A percentile compares a stretch with the other conserved stretches of the same genome.
Evolutionary conservation across 2,113 vertebrate species (phyloP).

Genomic region (Rhinoptilus africanus): DNA sequence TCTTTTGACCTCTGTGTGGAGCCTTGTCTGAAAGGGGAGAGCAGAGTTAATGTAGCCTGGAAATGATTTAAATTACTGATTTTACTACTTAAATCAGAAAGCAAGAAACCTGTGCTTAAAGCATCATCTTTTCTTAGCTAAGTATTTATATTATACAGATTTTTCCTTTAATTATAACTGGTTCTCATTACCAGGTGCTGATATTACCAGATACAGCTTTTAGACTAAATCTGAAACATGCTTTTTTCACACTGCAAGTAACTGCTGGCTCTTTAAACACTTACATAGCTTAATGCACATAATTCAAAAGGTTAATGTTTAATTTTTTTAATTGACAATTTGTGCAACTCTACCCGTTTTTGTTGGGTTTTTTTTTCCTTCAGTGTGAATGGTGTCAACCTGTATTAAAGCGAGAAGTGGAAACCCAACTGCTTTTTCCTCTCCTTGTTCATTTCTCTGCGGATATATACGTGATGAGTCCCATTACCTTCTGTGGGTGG

Average conservation of each 20-base stretch:
- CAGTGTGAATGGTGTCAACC: rapidly evolving
- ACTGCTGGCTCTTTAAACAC: background rate
- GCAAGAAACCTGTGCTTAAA: background rate
- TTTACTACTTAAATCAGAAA: background rate
- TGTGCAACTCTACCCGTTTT: background rate
- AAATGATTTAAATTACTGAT: background rate
- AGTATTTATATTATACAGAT: background rate
- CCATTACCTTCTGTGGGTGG: too few relatives aligned
- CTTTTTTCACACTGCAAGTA: background rate
- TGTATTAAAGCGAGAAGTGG: background rate
- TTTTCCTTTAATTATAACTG: background rate
- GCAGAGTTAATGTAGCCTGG: background rate
- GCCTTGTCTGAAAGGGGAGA: background rate
- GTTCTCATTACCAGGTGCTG: background rate
- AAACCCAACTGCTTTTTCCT: background rate
- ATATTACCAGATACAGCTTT: background rate
- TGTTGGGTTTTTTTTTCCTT: rapidly evolving
- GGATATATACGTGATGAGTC: background rate
- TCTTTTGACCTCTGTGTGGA: background rate
- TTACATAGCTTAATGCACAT: background rate
- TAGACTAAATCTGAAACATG: background rate
- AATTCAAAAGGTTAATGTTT: background rate
- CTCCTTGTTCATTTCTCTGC: background rate
- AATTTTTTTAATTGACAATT: background rate
- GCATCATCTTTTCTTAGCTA: background rate